These are phyloP conservation scores for Thamnaconus septentrionalis DNA, from an alignment of 2,113 vertebrate genomes.

Conservation along the genomic window DNA sequence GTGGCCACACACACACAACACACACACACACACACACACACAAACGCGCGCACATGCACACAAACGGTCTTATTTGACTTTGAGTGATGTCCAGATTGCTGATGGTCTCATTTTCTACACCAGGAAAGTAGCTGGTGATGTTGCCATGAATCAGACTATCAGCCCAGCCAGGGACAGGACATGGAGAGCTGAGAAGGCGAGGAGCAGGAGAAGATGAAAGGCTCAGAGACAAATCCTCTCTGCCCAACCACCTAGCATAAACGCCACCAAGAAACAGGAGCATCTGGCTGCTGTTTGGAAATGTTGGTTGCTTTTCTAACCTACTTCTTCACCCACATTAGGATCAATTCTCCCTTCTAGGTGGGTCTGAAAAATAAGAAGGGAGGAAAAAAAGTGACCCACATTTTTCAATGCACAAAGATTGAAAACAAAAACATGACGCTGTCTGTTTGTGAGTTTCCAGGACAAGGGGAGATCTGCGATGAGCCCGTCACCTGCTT, in stretches of 20 bases:
- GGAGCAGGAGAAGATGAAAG: constrained; percentile 63
- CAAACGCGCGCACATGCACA: neutral
- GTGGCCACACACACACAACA: neutral
- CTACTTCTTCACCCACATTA: constrained; percentile 26
- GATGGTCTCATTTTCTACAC: constrained; percentile 63
- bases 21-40: constrained; percentile 12
- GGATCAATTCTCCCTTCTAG: constrained; percentile 6
- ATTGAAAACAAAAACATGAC: neutral
- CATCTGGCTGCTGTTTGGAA: constrained; percentile 51
- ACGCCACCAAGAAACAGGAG: constrained; percentile 56
- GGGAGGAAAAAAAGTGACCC: neutral
- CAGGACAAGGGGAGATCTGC: constrained; percentile 1
- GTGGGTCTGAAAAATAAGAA: constrained; percentile 2
- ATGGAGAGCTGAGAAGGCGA: constrained; percentile 50
- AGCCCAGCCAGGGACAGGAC: constrained; percentile 51
- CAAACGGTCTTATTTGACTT: constrained; percentile 60
- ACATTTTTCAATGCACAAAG: constrained; percentile 11
- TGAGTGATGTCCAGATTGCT: constrained; percentile 67
- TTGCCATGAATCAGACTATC: constrained; percentile 67
- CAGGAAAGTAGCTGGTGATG: constrained; percentile 58
- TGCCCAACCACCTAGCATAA: constrained; percentile 36
- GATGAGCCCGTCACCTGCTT: constrained; percentile 48
- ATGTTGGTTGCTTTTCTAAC: constrained; percentile 44
- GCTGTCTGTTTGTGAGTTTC: neutral
- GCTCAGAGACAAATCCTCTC: constrained; percentile 65